These are phyloP conservation scores for Heloderma charlesbogerti DNA, from an alignment of 2,113 vertebrate genomes.

Conservation along the genomic window DNA sequence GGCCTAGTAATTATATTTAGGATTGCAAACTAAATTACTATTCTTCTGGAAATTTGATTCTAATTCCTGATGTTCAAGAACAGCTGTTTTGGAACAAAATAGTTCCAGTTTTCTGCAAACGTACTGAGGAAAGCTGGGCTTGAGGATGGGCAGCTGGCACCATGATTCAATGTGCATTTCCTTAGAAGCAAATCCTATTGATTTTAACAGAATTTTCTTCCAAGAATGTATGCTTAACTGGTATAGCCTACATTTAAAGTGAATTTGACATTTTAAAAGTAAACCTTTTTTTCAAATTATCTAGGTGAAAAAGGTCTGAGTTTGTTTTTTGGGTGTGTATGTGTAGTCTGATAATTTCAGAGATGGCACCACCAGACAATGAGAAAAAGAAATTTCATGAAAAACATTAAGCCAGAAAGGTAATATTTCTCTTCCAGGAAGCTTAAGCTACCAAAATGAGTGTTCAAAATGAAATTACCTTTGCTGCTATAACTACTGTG, in stretches of 20 bases:
- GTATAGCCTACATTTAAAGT: background rate
- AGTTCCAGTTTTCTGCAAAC: background rate
- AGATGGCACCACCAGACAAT: background rate
- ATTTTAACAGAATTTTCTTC: background rate
- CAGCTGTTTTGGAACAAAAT: background rate
- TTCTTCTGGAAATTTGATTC: background rate
- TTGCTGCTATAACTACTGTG: background rate
- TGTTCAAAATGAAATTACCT: background rate
- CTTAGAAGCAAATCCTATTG: background rate
- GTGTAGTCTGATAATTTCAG: background rate
- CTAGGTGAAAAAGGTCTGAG: background rate
- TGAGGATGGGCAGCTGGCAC: background rate
- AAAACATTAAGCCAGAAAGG: background rate
- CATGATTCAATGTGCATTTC: background rate
- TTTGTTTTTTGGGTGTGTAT: background rate
- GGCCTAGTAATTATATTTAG: background rate
- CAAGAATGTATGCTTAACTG: background rate
- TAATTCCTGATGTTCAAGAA: background rate
- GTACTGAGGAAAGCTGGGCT: background rate
- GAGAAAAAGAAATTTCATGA: background rate
- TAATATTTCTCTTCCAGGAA: background rate
- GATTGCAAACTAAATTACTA: background rate
- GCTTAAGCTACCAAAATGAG: background rate
- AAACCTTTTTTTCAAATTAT: background rate
- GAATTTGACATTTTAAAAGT: background rate